Percentiles rank a stretch among this genome's conserved stretches.
Evolutionary conservation across 1,140 invertebrate species (phyloP).

Genomic region (Eurytemora carolleeae): DNA sequence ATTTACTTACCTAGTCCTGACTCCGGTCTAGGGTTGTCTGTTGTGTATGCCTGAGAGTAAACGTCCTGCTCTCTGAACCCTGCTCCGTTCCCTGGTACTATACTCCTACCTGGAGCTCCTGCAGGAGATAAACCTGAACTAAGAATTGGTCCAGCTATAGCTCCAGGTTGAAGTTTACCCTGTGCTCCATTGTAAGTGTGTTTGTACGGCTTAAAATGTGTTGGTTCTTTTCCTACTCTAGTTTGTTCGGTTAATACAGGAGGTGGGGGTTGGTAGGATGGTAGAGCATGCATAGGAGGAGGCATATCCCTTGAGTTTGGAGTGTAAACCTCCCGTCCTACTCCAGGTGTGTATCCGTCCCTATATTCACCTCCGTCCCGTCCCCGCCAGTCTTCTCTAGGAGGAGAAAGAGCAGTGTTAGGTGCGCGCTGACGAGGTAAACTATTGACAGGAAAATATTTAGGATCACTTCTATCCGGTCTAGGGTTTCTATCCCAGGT

Average conservation of each 20-base stretch:
- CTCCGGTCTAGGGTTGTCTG: too few species aligned
- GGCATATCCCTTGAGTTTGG: slow-evolving; percentile 13
- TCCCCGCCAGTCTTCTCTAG: not conserved
- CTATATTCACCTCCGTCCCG: too few species aligned
- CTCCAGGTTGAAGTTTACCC: too few species aligned
- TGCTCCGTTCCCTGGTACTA: too few species aligned
- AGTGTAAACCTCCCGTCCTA: not conserved
- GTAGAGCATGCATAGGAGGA: slow-evolving; percentile 23
- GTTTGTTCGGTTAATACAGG: slow-evolving; percentile 73
- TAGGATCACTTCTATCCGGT: slow-evolving; percentile 11
- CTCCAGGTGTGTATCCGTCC: not conserved
- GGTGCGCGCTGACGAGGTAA: slow-evolving; percentile 1
- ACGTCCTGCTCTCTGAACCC: too few species aligned
- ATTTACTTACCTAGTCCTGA: too few species aligned
- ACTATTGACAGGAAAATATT: slow-evolving; percentile 11
- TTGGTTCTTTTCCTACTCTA: slow-evolving; percentile 15
- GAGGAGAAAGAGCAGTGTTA: not conserved
- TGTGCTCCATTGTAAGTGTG: too few species aligned
- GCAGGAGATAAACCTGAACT: too few species aligned
- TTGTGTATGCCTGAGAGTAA: too few species aligned
- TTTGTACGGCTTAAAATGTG: too few species aligned
- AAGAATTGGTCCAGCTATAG: too few species aligned
- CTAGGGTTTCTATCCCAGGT: slow-evolving; percentile 11
- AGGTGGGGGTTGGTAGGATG: slow-evolving; percentile 41
- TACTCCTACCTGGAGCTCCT: too few species aligned